A percentile compares a stretch with the other conserved stretches of the same genome.
Evolutionary conservation across 2,113 vertebrate species (phyloP).

Genomic region (Aepyceros melampus): DNA sequence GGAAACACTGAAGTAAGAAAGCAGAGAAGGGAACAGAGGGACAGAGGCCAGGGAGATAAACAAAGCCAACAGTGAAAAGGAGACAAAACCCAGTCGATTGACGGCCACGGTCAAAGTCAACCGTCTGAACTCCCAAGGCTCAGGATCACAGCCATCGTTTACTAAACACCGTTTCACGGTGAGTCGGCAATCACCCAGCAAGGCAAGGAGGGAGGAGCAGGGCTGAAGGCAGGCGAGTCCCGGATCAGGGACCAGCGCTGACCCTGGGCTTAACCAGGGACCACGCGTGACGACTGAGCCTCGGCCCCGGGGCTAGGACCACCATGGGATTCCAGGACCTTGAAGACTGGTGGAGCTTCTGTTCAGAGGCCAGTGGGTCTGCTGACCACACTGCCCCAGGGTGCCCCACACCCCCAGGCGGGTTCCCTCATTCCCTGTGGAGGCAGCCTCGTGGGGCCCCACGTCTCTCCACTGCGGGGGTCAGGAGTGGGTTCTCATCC

Average conservation of each 20-base stretch:
- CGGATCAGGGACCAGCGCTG: not conserved
- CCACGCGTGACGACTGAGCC: rapidly evolving
- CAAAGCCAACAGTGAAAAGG: not conserved
- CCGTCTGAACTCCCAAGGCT: not conserved
- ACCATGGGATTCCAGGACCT: not conserved
- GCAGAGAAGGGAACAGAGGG: not conserved
- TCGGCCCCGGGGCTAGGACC: rapidly evolving
- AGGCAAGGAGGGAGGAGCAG: not conserved
- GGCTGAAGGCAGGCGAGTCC: not conserved
- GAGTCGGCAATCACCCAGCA: rapidly evolving
- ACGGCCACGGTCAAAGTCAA: rapidly evolving
- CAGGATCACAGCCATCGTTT: rapidly evolving
- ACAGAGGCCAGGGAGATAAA: not conserved
- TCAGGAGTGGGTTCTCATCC: not conserved
- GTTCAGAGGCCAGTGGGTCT: not conserved
- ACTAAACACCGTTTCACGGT: rapidly evolving
- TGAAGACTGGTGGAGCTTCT: not conserved
- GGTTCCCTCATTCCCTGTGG: not conserved
- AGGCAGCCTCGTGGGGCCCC: not conserved
- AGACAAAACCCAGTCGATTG: not conserved
- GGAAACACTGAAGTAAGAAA: not conserved
- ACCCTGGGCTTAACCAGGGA: not conserved
- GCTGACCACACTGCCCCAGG: rapidly evolving
- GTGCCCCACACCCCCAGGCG: rapidly evolving
- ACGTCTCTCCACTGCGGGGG: rapidly evolving